Conservation (phyloP, 2,888 invertebrate genomes). For the Liodrosophila aerea region DNA sequence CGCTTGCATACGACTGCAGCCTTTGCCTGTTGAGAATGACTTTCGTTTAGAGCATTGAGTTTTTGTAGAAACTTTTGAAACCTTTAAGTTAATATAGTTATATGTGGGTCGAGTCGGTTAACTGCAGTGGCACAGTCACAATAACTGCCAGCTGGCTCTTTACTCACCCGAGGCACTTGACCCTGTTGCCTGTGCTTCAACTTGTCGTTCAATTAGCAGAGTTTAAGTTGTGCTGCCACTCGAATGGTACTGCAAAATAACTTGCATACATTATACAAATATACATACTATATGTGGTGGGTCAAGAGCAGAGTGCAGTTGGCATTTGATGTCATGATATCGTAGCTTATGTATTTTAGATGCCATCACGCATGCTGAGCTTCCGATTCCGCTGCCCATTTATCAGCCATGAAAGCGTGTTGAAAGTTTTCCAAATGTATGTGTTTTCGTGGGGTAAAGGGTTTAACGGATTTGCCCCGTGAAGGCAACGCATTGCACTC, state of each 20-base stretch:
- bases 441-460: conserved; percentile 31
- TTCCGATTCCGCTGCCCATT: conserved; percentile 63
- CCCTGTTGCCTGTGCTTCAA: conserved; percentile 33
- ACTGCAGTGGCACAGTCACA: no score
- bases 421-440: conserved; percentile 56
- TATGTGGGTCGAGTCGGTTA: no score
- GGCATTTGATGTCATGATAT: no score
- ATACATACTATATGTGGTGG: conserved; percentile 7
- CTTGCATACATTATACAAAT: not conserved
- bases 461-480: conserved; percentile 66
- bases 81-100: no score
- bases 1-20: no score
- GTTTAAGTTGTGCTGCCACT: conserved; percentile 35
- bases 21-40: no score
- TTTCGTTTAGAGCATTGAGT: no score
- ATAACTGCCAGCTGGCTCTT: conserved; percentile 8
- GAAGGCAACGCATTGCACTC: conserved; percentile 64
- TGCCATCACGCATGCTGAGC: conserved; percentile 45
- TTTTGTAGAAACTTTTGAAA: no score
- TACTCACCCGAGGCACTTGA: conserved; percentile 49
- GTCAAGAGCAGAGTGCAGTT: conserved; percentile 41
- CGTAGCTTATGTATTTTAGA: conserved; percentile 14
- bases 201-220: conserved; percentile 49
- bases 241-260: conserved; percentile 22
- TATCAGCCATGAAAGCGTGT: conserved; percentile 67